These are phyloP conservation scores for Heloderma charlesbogerti DNA, from an alignment of 2,113 vertebrate species.

Conservation along the genomic window DNA sequence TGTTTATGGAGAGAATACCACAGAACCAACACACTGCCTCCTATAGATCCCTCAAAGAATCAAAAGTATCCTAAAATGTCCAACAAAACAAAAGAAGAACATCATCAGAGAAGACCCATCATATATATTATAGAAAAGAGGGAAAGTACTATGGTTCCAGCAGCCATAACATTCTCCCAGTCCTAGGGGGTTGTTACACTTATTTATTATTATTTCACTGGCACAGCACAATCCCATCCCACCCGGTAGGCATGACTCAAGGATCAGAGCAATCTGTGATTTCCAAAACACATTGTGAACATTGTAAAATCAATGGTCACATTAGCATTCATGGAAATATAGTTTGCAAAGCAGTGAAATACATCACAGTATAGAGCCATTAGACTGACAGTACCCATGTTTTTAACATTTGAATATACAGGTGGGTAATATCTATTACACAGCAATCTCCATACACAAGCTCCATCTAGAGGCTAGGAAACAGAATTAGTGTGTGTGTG, in stretches of 20 bases:
- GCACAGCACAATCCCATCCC: neutral
- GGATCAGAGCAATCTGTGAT: neutral
- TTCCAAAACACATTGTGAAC: neutral
- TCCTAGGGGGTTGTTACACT: neutral
- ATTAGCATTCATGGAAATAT: neutral
- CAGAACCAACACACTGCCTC: neutral
- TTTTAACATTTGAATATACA: slow-evolving; percentile 7
- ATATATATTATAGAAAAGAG: neutral
- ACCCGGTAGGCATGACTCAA: neutral
- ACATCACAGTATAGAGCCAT: neutral
- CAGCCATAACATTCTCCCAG: neutral
- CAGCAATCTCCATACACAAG: neutral
- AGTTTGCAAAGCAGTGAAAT: slow-evolving; percentile 14
- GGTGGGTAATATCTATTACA: neutral
- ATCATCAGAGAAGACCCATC: neutral
- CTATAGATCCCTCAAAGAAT: rapidly evolving
- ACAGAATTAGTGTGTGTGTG: no score
- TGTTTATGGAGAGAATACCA: neutral
- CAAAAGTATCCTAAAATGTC: neutral
- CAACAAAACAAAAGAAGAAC: neutral
- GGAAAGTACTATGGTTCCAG: neutral
- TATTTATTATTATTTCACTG: neutral
- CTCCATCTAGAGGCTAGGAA: slow-evolving; percentile 28
- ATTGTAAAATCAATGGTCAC: neutral
- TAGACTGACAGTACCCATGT: neutral